Base-by-base conservation (phyloP, 2,113 vertebrate genomes). In the Hippocampus barbouri region DNA sequence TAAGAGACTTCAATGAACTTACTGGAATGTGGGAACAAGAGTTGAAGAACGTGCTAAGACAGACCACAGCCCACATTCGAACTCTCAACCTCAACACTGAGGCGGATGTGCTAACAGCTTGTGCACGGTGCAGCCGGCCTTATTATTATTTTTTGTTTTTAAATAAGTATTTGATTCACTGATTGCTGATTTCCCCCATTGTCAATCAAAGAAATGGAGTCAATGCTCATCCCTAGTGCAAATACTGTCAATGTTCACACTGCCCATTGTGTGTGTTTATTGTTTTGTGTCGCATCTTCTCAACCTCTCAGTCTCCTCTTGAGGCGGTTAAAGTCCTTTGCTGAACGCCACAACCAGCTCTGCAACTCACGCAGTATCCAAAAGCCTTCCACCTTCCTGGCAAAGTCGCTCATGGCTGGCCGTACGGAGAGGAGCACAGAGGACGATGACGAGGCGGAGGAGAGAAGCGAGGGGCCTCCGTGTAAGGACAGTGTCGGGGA, bases 341-440 rank as follows among this genome's bases (percentile, higher is more conserved):
- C 96, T 0, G 97, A 98, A 61, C 97, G 91, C 95, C 96, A 97
- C 72, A 98, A 89, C 97, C 97, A 98, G 72, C 94, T 97, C 92
- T 98, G 96, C 86, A 98, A 92, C 90, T 98, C 97, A 81, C 97
- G 91, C 79, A 98, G 91, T 86, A 98, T 90, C 97, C 97, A 98
- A 86, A 98, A 98, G 23, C 96, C 95, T 41, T 96, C 96, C 91
- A 98, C 96, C 89, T 98, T 98, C 83, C 95, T 89, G 51, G 97
- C 92, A 76, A 98, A 98, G 85, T 97, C 94, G 1, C 95, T 98
- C 6, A 92, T 91, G 1, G 72, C 69, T 0, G 68, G 91, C 62
- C 47, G 85, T 64, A 85, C 89, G 4, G 91, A 82, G 40, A 92
- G 68, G 14, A 91, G 77, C 18, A 77, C 79, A 40, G 79, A 79